These are phyloP conservation scores for Myrmophylax atrothorax DNA, from an alignment of 2,113 vertebrate species.

Conservation along the genomic window DNA sequence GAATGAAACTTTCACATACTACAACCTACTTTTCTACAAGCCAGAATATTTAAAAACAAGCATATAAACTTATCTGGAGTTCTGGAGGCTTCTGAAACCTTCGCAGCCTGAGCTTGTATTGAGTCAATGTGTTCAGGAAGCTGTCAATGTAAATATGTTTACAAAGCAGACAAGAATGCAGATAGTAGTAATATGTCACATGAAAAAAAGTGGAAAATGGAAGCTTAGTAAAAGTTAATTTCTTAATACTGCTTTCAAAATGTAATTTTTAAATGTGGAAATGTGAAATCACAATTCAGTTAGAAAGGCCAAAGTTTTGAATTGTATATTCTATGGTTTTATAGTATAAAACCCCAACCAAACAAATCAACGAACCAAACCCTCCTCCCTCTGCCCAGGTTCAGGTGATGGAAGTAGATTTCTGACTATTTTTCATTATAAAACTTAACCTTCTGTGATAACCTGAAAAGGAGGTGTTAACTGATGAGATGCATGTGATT, in stretches of 20 bases:
- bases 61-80: neutral
- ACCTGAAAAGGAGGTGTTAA: slow-evolving; percentile 59
- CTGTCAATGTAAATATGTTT: neutral
- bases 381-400: neutral
- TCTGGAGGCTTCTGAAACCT: neutral
- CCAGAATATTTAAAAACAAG: neutral
- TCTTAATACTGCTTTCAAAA: neutral
- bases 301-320: neutral
- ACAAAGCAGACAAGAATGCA: neutral
- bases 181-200: neutral
- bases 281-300: neutral
- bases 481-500: slow-evolving; percentile 29
- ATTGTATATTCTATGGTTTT: neutral
- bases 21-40: neutral
- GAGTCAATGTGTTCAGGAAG: neutral
- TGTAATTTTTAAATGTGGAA: neutral
- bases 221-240: neutral
- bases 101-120: neutral
- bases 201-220: neutral
- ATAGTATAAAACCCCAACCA: neutral
- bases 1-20: neutral
- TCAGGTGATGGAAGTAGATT: slow-evolving; percentile 9
- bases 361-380: neutral
- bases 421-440: slow-evolving; percentile 48
- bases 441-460: slow-evolving; percentile 47